A percentile compares a stretch with the other conserved stretches of the same genome.
Evolutionary conservation across 2,888 invertebrate genomes (phyloP).

Genomic region (Sphaerophoria rueppellii): DNA sequence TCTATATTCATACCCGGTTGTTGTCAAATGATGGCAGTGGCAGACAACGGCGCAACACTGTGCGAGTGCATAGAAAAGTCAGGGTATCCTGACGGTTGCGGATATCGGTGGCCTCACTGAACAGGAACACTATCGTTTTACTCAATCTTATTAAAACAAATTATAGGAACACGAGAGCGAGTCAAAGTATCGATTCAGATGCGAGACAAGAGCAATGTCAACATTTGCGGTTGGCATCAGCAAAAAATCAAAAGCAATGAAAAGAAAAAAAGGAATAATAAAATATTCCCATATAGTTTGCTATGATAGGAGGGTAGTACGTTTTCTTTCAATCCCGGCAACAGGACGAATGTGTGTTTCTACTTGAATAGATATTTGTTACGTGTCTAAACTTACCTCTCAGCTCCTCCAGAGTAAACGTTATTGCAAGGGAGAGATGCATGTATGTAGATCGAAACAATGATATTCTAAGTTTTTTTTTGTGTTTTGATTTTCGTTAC

Average conservation of each 20-base stretch:
- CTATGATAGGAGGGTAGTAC: neutral
- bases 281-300: neutral
- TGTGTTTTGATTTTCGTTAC: conserved; percentile 9
- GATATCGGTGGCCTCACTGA: conserved; percentile 68
- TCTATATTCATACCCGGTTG: conserved; percentile 15
- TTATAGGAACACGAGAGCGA: conserved; percentile 64
- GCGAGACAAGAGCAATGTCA: conserved; percentile 54
- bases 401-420: conserved; percentile 11
- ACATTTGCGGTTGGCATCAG: conserved; percentile 66
- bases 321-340: conserved; percentile 20
- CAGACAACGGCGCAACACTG: neutral
- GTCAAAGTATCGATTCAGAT: conserved; percentile 44
- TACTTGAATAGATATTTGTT: conserved; percentile 51
- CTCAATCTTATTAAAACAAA: conserved; percentile 73
- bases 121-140: conserved; percentile 70
- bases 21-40: neutral
- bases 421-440: conserved; percentile 37
- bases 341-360: conserved; percentile 28
- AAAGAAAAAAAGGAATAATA: neutral
- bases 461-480: conserved; percentile 48
- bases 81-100: conserved; percentile 48
- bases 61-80: neutral
- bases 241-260: conserved; percentile 44
- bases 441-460: conserved; percentile 1
- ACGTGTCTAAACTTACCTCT: conserved; percentile 37